Evolutionary conservation across 2,797 vertebrate genomes (phyloP).

Genomic region (Acrossocheilus fasciatus): DNA sequence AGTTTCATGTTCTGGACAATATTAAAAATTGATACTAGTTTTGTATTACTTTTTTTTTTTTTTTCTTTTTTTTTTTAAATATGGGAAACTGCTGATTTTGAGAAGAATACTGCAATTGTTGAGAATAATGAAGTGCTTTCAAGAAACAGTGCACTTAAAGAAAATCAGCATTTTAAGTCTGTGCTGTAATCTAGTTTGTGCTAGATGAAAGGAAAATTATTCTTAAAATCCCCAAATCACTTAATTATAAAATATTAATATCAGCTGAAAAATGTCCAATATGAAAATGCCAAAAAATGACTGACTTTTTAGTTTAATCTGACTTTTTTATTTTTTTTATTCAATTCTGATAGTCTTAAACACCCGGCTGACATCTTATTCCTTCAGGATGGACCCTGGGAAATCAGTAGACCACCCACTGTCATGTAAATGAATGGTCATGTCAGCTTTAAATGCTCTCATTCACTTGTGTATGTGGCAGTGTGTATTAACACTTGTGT

Average conservation of each 20-base stretch:
- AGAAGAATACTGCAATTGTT: neutral
- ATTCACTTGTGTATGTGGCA: slow-evolving; percentile 13
- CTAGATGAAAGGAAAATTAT: neutral
- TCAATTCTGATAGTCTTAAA: neutral
- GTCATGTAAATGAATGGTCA: slow-evolving; percentile 13
- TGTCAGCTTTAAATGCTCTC: slow-evolving; percentile 10
- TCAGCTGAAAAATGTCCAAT: neutral
- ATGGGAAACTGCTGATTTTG: neutral
- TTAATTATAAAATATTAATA: neutral
- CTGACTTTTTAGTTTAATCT: neutral
- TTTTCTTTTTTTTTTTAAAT: neutral
- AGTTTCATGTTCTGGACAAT: neutral
- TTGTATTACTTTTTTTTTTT: neutral
- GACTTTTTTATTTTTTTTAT: neutral
- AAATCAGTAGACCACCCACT: neutral
- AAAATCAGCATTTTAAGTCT: neutral
- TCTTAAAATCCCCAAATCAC: neutral
- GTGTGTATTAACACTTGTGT: slow-evolving; percentile 27
- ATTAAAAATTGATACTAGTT: neutral
- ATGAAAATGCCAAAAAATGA: neutral
- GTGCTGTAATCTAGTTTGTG: neutral
- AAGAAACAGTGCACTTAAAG: neutral
- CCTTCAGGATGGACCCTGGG: neutral
- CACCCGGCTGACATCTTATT: neutral
- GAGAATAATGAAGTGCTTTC: neutral